Conservation (phyloP, 1,140 invertebrate genomes). For the Aphelinus certus region DNA sequence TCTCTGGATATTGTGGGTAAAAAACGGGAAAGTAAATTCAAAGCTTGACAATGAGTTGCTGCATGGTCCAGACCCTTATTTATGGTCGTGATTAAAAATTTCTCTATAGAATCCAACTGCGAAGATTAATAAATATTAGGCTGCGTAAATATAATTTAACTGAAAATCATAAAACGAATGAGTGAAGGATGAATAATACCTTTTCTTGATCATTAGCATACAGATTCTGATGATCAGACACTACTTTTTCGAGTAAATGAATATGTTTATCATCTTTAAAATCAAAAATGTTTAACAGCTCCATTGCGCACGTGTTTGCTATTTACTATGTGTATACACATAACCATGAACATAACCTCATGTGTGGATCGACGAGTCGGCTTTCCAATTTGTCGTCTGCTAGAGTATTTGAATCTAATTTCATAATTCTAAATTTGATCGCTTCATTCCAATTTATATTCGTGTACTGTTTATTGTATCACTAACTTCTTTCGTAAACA, state of each 20-base stretch:
- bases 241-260: not conserved
- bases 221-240: not conserved
- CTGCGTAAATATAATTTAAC: not conserved
- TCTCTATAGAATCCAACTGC: constrained; percentile 2
- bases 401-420: too few relatives aligned
- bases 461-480: too few relatives aligned
- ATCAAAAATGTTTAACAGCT: constrained; percentile 16
- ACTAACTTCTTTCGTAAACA: too few relatives aligned
- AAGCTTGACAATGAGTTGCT: constrained; percentile 18
- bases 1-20: constrained; percentile 9
- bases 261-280: not conserved
- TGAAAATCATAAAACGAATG: not conserved
- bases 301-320: constrained; percentile 14
- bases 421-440: too few relatives aligned
- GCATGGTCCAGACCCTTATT: constrained; percentile 21
- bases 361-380: too few relatives aligned
- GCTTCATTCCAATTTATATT: too few relatives aligned
- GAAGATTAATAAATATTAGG: not conserved
- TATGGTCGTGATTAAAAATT: constrained; percentile 9
- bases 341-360: not conserved
- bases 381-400: too few relatives aligned
- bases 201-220: not conserved
- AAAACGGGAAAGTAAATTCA: constrained; percentile 20
- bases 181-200: not conserved
- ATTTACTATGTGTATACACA: constrained; percentile 12